These are phyloP conservation scores for Caenorhabditis briggsae DNA, from an alignment of 1,140 invertebrate genomes.

Conservation along the genomic window DNA sequence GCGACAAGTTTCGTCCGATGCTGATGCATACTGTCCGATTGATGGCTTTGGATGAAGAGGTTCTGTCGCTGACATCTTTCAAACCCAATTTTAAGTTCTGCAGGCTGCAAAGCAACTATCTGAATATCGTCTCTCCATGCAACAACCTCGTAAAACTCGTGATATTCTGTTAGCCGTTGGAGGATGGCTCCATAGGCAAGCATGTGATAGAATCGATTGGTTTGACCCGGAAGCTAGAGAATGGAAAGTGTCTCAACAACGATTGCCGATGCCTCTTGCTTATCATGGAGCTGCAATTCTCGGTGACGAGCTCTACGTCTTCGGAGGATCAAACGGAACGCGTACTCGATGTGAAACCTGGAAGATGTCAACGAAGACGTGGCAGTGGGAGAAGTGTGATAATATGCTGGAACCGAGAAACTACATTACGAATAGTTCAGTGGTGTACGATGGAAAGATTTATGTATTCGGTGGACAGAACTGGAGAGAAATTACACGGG, in stretches of 20 bases:
- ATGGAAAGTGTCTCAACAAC: constrained; percentile 40
- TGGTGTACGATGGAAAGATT: constrained; percentile 23
- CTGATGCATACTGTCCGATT: constrained; percentile 5
- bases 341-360: constrained; percentile 41
- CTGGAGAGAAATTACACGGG: constrained; percentile 5
- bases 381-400: constrained; percentile 26
- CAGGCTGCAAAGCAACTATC: background rate
- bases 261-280: background rate
- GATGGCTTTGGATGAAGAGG: background rate
- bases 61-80: background rate
- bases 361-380: constrained; percentile 13
- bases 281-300: constrained; percentile 30
- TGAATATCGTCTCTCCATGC: background rate
- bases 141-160: constrained; percentile 6
- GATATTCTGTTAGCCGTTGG: constrained; percentile 10
- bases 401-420: constrained; percentile 32
- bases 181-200: constrained; percentile 34
- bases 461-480: constrained; percentile 45
- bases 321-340: constrained; percentile 6
- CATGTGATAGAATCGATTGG: constrained; percentile 44
- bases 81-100: background rate
- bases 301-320: background rate
- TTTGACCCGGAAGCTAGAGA: constrained; percentile 1
- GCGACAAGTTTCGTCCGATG: constrained; percentile 14
- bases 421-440: constrained; percentile 44